These are phyloP conservation scores for Gasterosteus aculeatus DNA, from an alignment of 2,113 vertebrate species.

Conservation along the genomic window DNA sequence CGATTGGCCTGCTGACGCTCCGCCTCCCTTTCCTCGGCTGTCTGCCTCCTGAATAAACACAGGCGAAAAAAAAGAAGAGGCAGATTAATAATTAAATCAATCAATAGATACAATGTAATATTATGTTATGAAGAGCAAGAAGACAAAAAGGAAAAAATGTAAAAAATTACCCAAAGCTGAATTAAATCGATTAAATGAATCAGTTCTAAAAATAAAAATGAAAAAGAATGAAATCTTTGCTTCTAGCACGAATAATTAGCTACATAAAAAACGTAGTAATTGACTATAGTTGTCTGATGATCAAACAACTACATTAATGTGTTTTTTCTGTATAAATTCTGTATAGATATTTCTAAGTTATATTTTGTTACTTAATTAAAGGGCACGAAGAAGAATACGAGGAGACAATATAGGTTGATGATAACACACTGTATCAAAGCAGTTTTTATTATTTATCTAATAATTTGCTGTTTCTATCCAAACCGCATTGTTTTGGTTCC, in stretches of 20 bases:
- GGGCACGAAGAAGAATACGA: neutral
- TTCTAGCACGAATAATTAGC: neutral
- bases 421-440: neutral
- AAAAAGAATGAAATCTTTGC: neutral
- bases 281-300: neutral
- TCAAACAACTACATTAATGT: neutral
- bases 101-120: neutral
- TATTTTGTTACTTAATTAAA: neutral
- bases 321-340: neutral
- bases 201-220: neutral
- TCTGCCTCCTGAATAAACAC: slow-evolving; percentile 87
- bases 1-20: slow-evolving; percentile 98
- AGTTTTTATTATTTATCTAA: neutral
- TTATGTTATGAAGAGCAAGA: neutral
- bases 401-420: neutral
- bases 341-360: neutral
- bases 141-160: neutral
- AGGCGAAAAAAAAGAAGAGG: neutral
- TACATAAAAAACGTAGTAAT: neutral
- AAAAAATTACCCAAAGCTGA: neutral
- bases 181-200: neutral
- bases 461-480: neutral
- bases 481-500: neutral
- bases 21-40: slow-evolving; percentile 95
- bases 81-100: slow-evolving; percentile 7